Evolutionary conservation across 2,888 invertebrate genomes (phyloP).

Genomic region (Pharmacophagus antenor): DNA sequence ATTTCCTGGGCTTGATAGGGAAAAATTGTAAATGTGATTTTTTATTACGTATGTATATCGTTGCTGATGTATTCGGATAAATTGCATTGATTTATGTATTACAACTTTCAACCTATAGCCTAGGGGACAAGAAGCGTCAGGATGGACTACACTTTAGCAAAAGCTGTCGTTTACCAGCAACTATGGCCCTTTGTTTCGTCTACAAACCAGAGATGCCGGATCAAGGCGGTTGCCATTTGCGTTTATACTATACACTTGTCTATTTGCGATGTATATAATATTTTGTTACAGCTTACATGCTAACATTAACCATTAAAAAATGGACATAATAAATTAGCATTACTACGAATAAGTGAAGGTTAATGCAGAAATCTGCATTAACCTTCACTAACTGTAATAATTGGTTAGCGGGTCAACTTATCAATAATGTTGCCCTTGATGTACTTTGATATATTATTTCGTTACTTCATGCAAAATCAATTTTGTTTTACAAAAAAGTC

Average conservation of each 20-base stretch:
- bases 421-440: conserved; percentile 41
- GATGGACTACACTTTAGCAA: conserved; percentile 29
- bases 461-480: background rate
- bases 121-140: conserved; percentile 29
- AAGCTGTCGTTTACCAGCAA: conserved; percentile 57
- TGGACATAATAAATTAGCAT: conserved; percentile 8
- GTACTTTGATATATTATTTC: background rate
- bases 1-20: no score
- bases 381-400: no score
- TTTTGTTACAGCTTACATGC: background rate
- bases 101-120: conserved; percentile 26
- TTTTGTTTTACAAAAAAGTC: background rate
- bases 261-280: background rate
- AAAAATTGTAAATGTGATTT: background rate
- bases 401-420: conserved; percentile 37
- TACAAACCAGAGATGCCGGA: conserved; percentile 35
- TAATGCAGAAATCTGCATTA: conserved; percentile 37
- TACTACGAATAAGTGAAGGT: conserved; percentile 30
- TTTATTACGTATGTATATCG: background rate
- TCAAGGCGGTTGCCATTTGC: conserved; percentile 17
- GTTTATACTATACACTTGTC: background rate
- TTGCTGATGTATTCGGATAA: conserved; percentile 11
- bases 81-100: conserved; percentile 22
- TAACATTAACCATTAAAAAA: background rate
- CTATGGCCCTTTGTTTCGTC: conserved; percentile 53